Evolutionary conservation across 2,888 invertebrate species (phyloP), one percentile per base, ranked within the genome.

Genomic region (Apamea epomidion): DNA sequence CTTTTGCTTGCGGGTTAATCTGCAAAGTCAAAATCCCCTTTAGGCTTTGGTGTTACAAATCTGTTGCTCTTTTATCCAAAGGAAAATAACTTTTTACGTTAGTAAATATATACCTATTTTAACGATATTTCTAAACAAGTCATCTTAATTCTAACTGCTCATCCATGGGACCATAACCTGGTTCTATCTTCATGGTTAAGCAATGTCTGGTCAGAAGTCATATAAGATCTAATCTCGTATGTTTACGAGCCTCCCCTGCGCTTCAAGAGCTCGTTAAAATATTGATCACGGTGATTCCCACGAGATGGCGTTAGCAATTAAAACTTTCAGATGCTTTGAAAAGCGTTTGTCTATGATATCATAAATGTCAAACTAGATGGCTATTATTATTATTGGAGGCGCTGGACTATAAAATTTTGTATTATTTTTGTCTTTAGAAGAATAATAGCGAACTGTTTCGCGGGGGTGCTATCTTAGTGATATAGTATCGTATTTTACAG

Each of bases 191-290:
- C 42, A 78, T 74, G 32, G n/a, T 51, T 58, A n/a, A 82, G 51
- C 64, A 67, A 76, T 73, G 68, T 76, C 54, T 67, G 84, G 70
- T 80, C 82, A 84, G 42, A 75, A 76, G 72, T 67, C 64, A 72
- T 74, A 51, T 81, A 73, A 48, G 75, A 79, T 78, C 25, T 73
- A 74, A 73, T 64, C 54, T 70, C 32, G n/a, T 54, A 70, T 76
- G 64, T 80, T 87, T 87, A 78, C 74, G 76, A 85, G 58, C 58
- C 67, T 62, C 42, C 54, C 70, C 48, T 58, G 65, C 74, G 74
- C 77, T 76, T 70, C 32, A 65, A 60, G 73, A 86, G 76, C 77
- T 80, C 80, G 81, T 87, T 86, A 84, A 84, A 87, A 82, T 86
- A 84, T 88, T 82, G 77, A 88, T 84, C 78, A 60, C 37, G 45